These are phyloP conservation scores for Boulengeromyrus knoepffleri DNA, from an alignment of 2,113 vertebrate species.

Conservation along the genomic window DNA sequence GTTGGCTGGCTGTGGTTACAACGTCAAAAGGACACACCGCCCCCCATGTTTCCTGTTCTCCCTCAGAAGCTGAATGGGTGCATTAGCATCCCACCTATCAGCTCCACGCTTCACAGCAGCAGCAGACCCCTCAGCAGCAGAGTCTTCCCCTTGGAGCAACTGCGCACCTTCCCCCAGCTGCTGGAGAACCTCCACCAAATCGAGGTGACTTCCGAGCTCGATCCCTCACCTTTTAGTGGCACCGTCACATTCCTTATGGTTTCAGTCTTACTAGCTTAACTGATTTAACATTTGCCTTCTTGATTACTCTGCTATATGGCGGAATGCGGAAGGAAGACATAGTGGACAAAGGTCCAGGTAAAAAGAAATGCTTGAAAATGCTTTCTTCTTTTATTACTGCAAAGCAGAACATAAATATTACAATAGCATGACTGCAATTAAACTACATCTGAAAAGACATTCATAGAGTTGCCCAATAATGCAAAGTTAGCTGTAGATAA, in stretches of 20 bases:
- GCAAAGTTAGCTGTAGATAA: not conserved
- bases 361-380: not conserved
- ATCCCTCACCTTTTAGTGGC: too few relatives aligned
- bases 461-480: not conserved
- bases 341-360: not conserved
- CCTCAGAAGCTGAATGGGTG: slow-evolving; percentile 69
- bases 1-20: not conserved
- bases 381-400: not conserved
- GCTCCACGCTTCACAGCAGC: slow-evolving; percentile 26
- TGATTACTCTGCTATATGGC: not conserved
- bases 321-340: not conserved
- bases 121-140: slow-evolving; percentile 35
- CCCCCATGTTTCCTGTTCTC: not conserved
- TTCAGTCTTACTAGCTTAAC: not conserved
- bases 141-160: slow-evolving; percentile 66
- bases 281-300: not conserved
- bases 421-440: not conserved
- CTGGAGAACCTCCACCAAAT: slow-evolving; percentile 74
- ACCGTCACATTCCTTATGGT: not conserved
- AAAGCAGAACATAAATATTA: not conserved
- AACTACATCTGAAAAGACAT: not conserved
- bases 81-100: slow-evolving; percentile 50
- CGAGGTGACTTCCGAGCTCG: slow-evolving; percentile 60
- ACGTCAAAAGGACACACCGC: not conserved
- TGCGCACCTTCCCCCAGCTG: slow-evolving; percentile 73